phyloP scores from a whole-genome alignment of 2,888 invertebrate genomes.

The Cheilosia vulpina region DNA sequence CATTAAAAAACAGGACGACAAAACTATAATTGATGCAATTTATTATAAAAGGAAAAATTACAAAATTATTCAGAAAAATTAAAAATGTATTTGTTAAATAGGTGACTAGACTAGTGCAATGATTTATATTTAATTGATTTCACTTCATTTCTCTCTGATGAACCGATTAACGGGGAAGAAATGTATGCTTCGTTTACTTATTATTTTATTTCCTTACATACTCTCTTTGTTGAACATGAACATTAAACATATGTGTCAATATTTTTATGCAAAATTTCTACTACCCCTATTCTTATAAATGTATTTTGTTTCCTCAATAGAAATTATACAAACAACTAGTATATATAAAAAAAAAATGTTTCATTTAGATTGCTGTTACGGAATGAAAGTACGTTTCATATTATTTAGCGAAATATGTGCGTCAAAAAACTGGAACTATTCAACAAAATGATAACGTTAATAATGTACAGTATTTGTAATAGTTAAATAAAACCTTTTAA shows the following conservation, averaged over 20 bases:
- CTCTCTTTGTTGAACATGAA: conserved; percentile 14
- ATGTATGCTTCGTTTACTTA: conserved; percentile 27
- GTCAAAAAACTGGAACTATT: conserved; percentile 38
- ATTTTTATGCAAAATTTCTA: conserved; percentile 4
- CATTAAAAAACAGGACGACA: conserved; percentile 61
- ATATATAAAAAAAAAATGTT: background rate
- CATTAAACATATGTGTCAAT: background rate
- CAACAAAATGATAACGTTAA: conserved; percentile 20
- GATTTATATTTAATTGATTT: conserved; percentile 53
- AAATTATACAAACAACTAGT: conserved; percentile 38
- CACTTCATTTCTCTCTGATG: conserved; percentile 21
- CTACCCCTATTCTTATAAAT: conserved; percentile 21
- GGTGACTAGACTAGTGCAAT: conserved; percentile 74
- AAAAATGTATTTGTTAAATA: conserved; percentile 29
- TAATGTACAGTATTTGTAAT: conserved; percentile 15
- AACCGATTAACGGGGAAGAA: conserved; percentile 22
- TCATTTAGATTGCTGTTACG: conserved; percentile 44
- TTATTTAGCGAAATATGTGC: conserved; percentile 53
- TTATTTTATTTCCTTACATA: conserved; percentile 41
- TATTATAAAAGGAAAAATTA: conserved; percentile 32
- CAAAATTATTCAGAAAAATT: conserved; percentile 31
- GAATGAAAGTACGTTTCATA: conserved; percentile 44
- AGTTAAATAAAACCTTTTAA: conserved; percentile 29
- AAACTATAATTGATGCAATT: conserved; percentile 23
- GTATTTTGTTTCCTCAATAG: conserved; percentile 1